phyloP scores from a whole-genome alignment of 2,888 invertebrate genomes.

The Gonocerus acuteangulatus region DNA sequence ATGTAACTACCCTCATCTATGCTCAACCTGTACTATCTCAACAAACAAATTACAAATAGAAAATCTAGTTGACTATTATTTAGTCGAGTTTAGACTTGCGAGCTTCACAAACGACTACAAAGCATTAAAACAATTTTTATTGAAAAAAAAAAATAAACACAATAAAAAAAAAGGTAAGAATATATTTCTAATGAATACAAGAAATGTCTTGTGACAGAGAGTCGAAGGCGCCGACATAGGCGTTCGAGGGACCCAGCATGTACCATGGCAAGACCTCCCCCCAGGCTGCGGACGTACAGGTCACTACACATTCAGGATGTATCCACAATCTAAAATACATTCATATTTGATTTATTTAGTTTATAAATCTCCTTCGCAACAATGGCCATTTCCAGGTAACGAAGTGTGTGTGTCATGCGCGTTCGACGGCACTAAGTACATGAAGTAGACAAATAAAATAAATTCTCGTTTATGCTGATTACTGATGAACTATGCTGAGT shows the following conservation, averaged over 20 bases:
- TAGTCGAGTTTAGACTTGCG: constrained; percentile 17
- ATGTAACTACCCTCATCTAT: too few relatives aligned
- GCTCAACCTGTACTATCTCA: too few relatives aligned
- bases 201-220: constrained; percentile 22
- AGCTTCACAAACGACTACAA: constrained; percentile 4
- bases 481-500: too few relatives aligned
- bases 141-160: constrained; percentile 7
- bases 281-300: constrained; percentile 74
- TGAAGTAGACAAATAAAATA: too few relatives aligned
- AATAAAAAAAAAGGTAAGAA: constrained; percentile 29
- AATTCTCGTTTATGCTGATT: too few relatives aligned
- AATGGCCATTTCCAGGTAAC: too few relatives aligned
- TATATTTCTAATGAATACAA: constrained; percentile 26
- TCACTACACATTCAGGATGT: constrained; percentile 40
- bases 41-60: too few relatives aligned
- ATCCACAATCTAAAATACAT: constrained; percentile 9
- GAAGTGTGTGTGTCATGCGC: too few relatives aligned
- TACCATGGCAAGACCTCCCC: constrained; percentile 61
- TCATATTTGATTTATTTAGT: too few relatives aligned
- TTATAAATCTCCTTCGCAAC: too few relatives aligned
- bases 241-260: constrained; percentile 45
- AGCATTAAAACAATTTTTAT: background rate
- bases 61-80: constrained; percentile 2
- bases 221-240: constrained; percentile 26
- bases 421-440: too few relatives aligned